Base-by-base conservation (phyloP, 2,888 invertebrate species). In the Cetonia aurata region DNA sequence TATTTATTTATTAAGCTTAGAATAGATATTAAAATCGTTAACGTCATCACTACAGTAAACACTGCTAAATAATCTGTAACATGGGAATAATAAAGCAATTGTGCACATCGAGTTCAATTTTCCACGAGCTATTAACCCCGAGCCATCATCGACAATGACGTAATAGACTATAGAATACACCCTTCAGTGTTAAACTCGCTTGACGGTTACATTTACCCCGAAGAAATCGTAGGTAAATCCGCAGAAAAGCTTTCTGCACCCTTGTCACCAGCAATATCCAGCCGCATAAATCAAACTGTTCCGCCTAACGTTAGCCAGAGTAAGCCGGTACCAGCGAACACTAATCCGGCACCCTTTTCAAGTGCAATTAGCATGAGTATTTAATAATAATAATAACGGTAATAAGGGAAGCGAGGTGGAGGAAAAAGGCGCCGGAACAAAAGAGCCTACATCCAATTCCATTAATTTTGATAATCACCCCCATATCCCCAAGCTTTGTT, bases 291-390 rank as follows among this genome's bases (percentile, higher is more conserved):
- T 56, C 56, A 56, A 56, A 56, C 41, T 37, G 56, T n/a, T n/a
- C 1, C 25, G 25, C 25, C 25, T 12, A 56, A 17, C 56, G 13
- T 41, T 15, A 56, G 10, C 56, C 56, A 37, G 4, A 4, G 25
- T 56, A 56, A 56, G 15, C 41, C 41, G 41, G 17, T 37, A 41
- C 37, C 37, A 56, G 37, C 56, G 56, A 56, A 56, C 41, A 37
- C 56, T 56, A 56, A 56, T 56, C 37, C 15, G 25, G 10, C 17
- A 56, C 56, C 56, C 56, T 56, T 41, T 56, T 56, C 56, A 56
- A 56, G 56, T 56, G 41, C 56, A 56, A 56, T 56, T 56, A 56
- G 56, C 56, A 56, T 56, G 15, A 37, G 56, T 56, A 56, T 56
- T 56, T 56, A 56, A 56, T 56, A 56, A 56, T 56, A 56, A 56